Evolutionary conservation across 2,113 vertebrate genomes (phyloP).

Genomic region (Ophiodon elongatus): DNA sequence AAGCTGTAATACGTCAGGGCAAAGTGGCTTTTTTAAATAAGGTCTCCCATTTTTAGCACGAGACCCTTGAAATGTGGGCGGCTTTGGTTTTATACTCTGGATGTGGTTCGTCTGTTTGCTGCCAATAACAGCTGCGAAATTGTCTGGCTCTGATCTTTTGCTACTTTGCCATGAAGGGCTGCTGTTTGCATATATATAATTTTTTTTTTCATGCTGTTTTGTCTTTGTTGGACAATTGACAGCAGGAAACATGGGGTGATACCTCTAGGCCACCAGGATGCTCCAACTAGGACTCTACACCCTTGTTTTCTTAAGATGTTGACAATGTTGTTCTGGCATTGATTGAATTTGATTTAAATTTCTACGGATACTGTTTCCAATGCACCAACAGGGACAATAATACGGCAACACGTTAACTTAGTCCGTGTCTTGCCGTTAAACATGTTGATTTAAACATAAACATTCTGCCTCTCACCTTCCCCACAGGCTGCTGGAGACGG

Average conservation of each 20-base stretch:
- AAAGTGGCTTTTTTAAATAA: not conserved
- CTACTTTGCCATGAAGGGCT: not conserved
- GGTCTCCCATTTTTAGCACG: slow-evolving; percentile 17
- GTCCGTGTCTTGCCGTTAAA: not conserved
- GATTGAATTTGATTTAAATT: not conserved
- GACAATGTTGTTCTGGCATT: not conserved
- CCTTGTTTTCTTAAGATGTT: not conserved
- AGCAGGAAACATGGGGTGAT: not conserved
- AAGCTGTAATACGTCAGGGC: not conserved
- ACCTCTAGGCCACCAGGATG: too few relatives aligned
- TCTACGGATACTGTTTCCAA: not conserved
- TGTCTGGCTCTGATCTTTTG: not conserved
- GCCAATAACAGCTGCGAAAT: not conserved
- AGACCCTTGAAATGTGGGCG: slow-evolving; percentile 13
- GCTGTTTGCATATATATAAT: not conserved
- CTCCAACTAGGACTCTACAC: not conserved
- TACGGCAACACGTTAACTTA: not conserved
- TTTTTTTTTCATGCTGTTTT: not conserved
- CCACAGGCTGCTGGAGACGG: slow-evolving; percentile 94
- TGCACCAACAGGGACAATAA: not conserved
- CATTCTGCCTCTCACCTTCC: not conserved
- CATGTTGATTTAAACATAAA: not conserved
- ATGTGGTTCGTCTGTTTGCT: not conserved
- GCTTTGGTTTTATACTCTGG: not conserved
- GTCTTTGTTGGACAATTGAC: not conserved